A percentile compares a stretch with the other conserved stretches of the same genome.
Evolutionary conservation across 2,888 invertebrate species (phyloP).

Genomic region (Euzetes globulus): DNA sequence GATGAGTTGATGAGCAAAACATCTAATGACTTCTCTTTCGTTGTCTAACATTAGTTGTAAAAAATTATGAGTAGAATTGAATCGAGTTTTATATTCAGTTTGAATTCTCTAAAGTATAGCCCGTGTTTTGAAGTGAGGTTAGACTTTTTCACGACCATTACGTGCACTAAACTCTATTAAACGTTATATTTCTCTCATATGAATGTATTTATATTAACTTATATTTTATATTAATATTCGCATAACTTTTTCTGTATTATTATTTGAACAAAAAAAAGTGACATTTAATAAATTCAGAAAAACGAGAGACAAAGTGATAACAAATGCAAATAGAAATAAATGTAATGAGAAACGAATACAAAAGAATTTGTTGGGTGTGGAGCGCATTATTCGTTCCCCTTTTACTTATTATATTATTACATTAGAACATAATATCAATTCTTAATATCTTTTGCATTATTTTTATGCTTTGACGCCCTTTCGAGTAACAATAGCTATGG

Average conservation of each 20-base stretch:
- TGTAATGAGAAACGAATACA: slow-evolving; percentile 20
- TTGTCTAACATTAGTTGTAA: slow-evolving; percentile 21
- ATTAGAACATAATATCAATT: slow-evolving; percentile 20
- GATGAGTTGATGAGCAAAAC: background rate
- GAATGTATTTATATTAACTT: background rate
- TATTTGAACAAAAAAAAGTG: slow-evolving; percentile 16
- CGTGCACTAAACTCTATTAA: slow-evolving; percentile 4
- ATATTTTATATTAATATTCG: slow-evolving; percentile 14
- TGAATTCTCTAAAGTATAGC: slow-evolving; percentile 13
- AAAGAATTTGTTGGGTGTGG: slow-evolving; percentile 20
- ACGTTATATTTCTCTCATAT: too few species aligned
- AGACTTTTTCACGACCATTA: slow-evolving; percentile 19
- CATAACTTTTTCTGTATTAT: background rate
- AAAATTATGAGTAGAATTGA: background rate
- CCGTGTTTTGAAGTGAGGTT: background rate
- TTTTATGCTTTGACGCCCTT: slow-evolving; percentile 28
- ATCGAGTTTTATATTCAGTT: background rate
- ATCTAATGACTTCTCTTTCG: slow-evolving; percentile 3
- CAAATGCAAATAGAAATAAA: slow-evolving; percentile 28
- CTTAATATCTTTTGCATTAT: slow-evolving; percentile 21
- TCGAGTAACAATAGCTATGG: slow-evolving; percentile 5
- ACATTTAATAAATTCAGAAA: slow-evolving; percentile 25
- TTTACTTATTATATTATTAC: slow-evolving; percentile 1
- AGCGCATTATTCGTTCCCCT: slow-evolving; percentile 11
- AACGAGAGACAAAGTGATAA: slow-evolving; percentile 25